These are phyloP conservation scores for Tenthredo amoena DNA, from an alignment of 2,888 invertebrate genomes.

Conservation along the genomic window DNA sequence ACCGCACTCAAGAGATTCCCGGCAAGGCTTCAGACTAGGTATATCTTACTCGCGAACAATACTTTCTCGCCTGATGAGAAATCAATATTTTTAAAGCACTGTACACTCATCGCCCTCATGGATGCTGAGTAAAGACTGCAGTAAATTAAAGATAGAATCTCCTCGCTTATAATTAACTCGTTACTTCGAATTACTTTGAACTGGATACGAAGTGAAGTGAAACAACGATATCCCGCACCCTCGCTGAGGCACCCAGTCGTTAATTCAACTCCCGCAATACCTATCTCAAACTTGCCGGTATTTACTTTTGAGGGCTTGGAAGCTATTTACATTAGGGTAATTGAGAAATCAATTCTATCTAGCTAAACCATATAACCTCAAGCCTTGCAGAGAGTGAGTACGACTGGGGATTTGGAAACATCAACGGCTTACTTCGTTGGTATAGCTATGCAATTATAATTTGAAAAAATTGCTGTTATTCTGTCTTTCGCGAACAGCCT, in stretches of 20 bases:
- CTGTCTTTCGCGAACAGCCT: not conserved
- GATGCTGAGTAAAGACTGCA: not conserved
- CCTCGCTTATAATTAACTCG: constrained; percentile 24
- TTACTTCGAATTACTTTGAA: constrained; percentile 18
- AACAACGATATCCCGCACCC: constrained; percentile 14
- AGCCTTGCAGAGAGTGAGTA: constrained; percentile 5
- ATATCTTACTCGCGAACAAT: not conserved
- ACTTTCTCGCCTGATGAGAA: not conserved
- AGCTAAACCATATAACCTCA: constrained; percentile 19
- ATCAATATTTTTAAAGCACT: not conserved
- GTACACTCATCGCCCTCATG: not conserved
- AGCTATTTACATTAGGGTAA: constrained; percentile 41
- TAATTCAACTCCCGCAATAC: constrained; percentile 32
- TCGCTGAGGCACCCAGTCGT: constrained; percentile 14
- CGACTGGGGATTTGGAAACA: not conserved
- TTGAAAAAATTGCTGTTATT: constrained; percentile 11
- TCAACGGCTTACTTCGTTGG: not conserved
- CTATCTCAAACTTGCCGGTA: constrained; percentile 35
- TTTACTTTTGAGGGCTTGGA: constrained; percentile 26
- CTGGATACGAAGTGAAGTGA: constrained; percentile 17
- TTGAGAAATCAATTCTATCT: constrained; percentile 45
- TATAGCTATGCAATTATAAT: not conserved
- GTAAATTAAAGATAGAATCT: constrained; percentile 6
- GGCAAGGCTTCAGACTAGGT: not conserved
- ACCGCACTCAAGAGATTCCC: not conserved